These are phyloP conservation scores for Drosophila kohkoa DNA, from an alignment of 1,140 invertebrate species.

Conservation along the genomic window DNA sequence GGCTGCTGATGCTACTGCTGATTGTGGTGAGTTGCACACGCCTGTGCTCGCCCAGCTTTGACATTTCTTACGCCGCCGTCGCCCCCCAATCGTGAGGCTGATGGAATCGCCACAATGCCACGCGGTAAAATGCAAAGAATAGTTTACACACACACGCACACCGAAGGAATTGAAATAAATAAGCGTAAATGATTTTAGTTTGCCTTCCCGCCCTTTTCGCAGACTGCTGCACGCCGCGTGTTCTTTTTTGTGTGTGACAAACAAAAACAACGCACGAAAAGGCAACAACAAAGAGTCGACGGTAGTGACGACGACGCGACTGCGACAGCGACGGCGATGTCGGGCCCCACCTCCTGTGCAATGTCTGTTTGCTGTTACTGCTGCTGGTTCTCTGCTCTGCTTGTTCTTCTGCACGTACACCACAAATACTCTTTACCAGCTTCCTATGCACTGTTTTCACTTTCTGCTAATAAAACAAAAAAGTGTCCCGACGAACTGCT, in stretches of 20 bases:
- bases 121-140: slow-evolving; percentile 2
- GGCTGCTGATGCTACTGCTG: slow-evolving; percentile 59
- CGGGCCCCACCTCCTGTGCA: slow-evolving; percentile 44
- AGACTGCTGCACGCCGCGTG: slow-evolving; percentile 58
- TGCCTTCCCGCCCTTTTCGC: slow-evolving; percentile 69
- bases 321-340: slow-evolving; percentile 17
- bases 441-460: slow-evolving; percentile 52
- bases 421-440: slow-evolving; percentile 19
- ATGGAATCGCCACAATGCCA: slow-evolving; percentile 36
- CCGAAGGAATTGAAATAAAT: neutral
- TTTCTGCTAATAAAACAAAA: slow-evolving; percentile 34
- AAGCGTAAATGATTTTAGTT: slow-evolving; percentile 13
- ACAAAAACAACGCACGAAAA: slow-evolving; percentile 42
- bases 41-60: slow-evolving; percentile 66
- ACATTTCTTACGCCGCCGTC: slow-evolving; percentile 49
- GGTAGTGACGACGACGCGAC: slow-evolving; percentile 11
- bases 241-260: slow-evolving; percentile 38
- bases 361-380: slow-evolving; percentile 41
- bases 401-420: slow-evolving; percentile 33
- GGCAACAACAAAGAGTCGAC: slow-evolving; percentile 14
- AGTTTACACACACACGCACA: neutral
- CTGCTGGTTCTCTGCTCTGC: slow-evolving; percentile 20
- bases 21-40: slow-evolving; percentile 75
- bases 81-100: slow-evolving; percentile 43
- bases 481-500: slow-evolving; percentile 38